Conservation (phyloP, 2,888 invertebrate species). For the Agriotes lineatus region DNA sequence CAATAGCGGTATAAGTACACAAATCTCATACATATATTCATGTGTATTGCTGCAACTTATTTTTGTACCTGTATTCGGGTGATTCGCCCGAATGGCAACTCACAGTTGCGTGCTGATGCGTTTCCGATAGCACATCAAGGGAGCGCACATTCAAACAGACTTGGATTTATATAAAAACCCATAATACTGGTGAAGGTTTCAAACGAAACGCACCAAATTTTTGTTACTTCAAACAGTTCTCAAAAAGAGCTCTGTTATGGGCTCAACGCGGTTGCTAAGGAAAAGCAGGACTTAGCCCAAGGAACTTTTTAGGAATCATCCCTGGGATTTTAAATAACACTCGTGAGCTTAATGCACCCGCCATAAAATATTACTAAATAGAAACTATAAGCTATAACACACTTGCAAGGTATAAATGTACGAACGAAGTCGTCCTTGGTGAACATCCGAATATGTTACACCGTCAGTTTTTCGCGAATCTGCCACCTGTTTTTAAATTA, state of each 20-base stretch:
- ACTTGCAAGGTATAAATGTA: too few species aligned
- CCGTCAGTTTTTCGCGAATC: too few species aligned
- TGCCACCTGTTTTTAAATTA: too few species aligned
- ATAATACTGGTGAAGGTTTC: constrained; percentile 28
- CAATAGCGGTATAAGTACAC: constrained; percentile 33
- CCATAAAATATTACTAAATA: too few species aligned
- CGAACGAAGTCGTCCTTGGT: too few species aligned
- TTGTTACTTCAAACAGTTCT: constrained; percentile 9
- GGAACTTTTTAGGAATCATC: too few species aligned
- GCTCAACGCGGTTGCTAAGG: too few species aligned
- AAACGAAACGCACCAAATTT: constrained; percentile 29
- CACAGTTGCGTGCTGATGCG: constrained; percentile 52
- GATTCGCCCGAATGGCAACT: constrained; percentile 43
- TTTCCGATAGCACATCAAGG: constrained; percentile 50
- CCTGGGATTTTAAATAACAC: too few species aligned
- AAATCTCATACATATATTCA: constrained; percentile 51
- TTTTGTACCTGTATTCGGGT: constrained; percentile 47
- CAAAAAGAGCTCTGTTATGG: background rate
- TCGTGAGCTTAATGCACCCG: too few species aligned
- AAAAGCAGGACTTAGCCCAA: too few species aligned
- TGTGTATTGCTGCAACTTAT: constrained; percentile 47
- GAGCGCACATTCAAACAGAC: constrained; percentile 32
- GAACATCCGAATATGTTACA: too few species aligned
- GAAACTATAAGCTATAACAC: too few species aligned
- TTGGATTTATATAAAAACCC: constrained; percentile 36